Percentiles rank a stretch among this genome's conserved stretches.
Evolutionary conservation across 2,797 vertebrate species (phyloP).

Genomic region (Adrianichthys oophorus): DNA sequence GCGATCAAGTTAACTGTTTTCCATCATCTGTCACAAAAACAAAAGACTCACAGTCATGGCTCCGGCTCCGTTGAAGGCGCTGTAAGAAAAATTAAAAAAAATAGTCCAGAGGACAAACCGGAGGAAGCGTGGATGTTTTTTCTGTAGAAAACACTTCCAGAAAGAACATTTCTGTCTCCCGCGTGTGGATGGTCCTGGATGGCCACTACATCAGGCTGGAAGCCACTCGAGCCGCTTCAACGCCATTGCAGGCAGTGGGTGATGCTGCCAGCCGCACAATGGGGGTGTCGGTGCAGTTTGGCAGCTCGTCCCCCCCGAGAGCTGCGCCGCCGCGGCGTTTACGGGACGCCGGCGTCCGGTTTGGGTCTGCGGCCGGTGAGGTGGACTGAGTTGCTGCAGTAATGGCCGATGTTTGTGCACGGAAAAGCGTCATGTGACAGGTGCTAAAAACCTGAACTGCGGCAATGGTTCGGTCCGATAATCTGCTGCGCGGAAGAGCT

Average conservation of each 20-base stretch:
- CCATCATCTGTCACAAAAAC: conserved; percentile 69
- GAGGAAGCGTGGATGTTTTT: conserved; percentile 19
- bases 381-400: neutral
- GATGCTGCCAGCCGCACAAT: conserved; percentile 68
- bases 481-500: conserved; percentile 73
- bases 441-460: conserved; percentile 66
- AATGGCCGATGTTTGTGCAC: conserved; percentile 5
- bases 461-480: conserved; percentile 78
- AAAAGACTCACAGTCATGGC: conserved; percentile 81
- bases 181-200: conserved; percentile 45
- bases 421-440: conserved; percentile 67
- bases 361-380: neutral
- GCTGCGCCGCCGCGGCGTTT: conserved; percentile 15
- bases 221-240: conserved; percentile 65
- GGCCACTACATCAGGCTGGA: conserved; percentile 58
- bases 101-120: conserved; percentile 40
- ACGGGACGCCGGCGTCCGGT: conserved; percentile 3
- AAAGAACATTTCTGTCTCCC: conserved; percentile 44
- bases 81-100: conserved; percentile 21
- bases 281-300: conserved; percentile 54
- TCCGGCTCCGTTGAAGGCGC: conserved; percentile 48
- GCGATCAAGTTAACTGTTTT: conserved; percentile 48
- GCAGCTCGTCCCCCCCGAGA: conserved; percentile 21
- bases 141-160: conserved; percentile 24
- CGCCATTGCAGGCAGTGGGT: conserved; percentile 79